Evolutionary conservation across 1,140 invertebrate genomes (phyloP).

Genomic region (Pogonomyrmex californicus): DNA sequence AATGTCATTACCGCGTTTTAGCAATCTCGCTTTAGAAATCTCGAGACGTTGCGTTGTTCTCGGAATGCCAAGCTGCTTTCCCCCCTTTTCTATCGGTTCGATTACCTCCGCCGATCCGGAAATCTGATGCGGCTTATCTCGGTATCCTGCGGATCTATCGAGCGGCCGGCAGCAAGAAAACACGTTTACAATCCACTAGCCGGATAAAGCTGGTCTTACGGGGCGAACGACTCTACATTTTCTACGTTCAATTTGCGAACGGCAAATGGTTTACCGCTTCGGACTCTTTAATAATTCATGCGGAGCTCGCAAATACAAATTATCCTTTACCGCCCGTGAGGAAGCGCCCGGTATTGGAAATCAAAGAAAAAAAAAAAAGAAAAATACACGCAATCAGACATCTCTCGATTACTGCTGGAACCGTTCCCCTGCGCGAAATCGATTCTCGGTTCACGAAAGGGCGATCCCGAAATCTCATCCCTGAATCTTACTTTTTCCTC

Average conservation of each 20-base stretch:
- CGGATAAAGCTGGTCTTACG: conserved; percentile 24
- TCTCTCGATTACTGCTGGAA: conserved; percentile 5
- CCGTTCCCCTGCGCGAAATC: not conserved
- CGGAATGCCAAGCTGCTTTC: not conserved
- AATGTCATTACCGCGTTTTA: conserved; percentile 21
- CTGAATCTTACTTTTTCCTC: conserved; percentile 16
- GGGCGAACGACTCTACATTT: conserved; percentile 21
- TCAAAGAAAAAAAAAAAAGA: not conserved
- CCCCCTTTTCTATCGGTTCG: conserved; percentile 32
- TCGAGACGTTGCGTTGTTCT: conserved; percentile 19
- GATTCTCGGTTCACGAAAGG: not conserved
- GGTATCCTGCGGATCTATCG: conserved; percentile 5
- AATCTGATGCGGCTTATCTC: conserved; percentile 51
- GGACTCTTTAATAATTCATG: conserved; percentile 33
- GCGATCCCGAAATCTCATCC: conserved; percentile 15
- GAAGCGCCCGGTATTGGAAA: not conserved
- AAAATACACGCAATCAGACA: not conserved
- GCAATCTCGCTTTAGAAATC: conserved; percentile 35
- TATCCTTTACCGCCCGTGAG: not conserved
- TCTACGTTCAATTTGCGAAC: conserved; percentile 40
- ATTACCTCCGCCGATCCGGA: conserved; percentile 45
- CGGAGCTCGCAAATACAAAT: conserved; percentile 27
- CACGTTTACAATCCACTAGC: conserved; percentile 44
- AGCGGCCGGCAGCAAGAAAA: conserved; percentile 6
- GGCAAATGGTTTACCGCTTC: conserved; percentile 13